Evolutionary conservation across 2,113 vertebrate genomes (phyloP).

Genomic region (Chaetops frenatus): DNA sequence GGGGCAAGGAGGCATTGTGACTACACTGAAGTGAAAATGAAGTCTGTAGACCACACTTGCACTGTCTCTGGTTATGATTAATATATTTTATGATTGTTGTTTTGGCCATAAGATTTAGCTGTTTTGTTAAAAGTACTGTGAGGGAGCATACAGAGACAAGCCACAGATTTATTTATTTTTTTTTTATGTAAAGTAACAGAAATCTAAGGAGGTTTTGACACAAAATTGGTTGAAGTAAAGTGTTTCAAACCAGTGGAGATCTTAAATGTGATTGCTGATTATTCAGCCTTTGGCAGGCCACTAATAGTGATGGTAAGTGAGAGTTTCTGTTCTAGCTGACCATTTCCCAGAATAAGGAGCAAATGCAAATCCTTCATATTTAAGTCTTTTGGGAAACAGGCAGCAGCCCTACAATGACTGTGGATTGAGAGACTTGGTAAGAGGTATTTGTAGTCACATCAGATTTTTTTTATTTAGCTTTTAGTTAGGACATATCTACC

Average conservation of each 20-base stretch:
- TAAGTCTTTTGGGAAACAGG: neutral
- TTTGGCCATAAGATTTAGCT: neutral
- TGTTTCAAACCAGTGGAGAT: neutral
- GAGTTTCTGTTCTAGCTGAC: neutral
- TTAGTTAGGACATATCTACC: neutral
- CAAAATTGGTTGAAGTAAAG: neutral
- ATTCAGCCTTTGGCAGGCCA: neutral
- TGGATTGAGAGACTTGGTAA: neutral
- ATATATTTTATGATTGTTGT: neutral
- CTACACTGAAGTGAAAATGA: neutral
- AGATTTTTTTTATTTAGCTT: neutral
- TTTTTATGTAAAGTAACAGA: neutral
- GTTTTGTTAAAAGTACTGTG: neutral
- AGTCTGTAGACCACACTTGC: neutral
- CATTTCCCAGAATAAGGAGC: neutral
- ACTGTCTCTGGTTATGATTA: neutral
- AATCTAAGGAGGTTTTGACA: neutral
- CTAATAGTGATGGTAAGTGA: neutral
- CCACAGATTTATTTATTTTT: neutral
- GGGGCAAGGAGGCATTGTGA: neutral
- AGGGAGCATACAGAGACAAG: neutral
- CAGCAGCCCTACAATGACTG: neutral
- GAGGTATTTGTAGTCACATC: neutral
- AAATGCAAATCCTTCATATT: neutral
- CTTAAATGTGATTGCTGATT: neutral